Evolutionary conservation across 2,888 invertebrate species (phyloP).

Genomic region (Dorcus hopei): DNA sequence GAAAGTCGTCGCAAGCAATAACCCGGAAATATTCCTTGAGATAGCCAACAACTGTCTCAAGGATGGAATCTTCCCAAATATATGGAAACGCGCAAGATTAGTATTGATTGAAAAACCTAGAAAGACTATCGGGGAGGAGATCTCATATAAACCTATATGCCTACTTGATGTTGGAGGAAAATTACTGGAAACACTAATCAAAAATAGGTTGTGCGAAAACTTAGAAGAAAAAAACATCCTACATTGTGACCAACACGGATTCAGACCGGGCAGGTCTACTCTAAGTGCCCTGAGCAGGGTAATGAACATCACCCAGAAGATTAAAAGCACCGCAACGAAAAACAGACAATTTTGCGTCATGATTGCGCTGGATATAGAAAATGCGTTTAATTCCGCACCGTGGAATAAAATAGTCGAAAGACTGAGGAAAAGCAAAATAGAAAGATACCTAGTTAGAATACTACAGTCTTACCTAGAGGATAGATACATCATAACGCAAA

Average conservation of each 20-base stretch:
- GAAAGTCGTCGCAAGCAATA: too few species aligned
- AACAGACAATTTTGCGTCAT: constrained; percentile 7
- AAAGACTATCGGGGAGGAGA: not conserved
- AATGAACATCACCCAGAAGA: not conserved
- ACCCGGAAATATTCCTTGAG: not conserved
- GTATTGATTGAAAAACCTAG: constrained; percentile 8
- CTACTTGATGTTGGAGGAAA: constrained; percentile 14
- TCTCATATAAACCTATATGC: constrained; percentile 14
- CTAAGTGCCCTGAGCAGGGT: constrained; percentile 11
- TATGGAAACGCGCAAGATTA: constrained; percentile 11
- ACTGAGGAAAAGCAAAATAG: not conserved
- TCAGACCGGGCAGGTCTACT: constrained; percentile 14
- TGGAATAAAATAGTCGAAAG: constrained; percentile 4
- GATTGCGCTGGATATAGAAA: too few species aligned
- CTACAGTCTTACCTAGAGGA: not conserved
- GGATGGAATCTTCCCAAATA: constrained; percentile 5
- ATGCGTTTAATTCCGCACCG: constrained; percentile 15
- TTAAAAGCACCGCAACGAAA: not conserved
- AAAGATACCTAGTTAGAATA: not conserved
- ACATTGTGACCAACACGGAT: constrained; percentile 11
- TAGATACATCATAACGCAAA: not conserved
- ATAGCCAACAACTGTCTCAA: constrained; percentile 10
- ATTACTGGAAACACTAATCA: constrained; percentile 9
- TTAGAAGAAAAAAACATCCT: constrained; percentile 5
- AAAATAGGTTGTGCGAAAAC: constrained; percentile 3